Conservation (phyloP, 53 echinoderm and acorn worm species). For the Zoroaster sp. region DNA sequence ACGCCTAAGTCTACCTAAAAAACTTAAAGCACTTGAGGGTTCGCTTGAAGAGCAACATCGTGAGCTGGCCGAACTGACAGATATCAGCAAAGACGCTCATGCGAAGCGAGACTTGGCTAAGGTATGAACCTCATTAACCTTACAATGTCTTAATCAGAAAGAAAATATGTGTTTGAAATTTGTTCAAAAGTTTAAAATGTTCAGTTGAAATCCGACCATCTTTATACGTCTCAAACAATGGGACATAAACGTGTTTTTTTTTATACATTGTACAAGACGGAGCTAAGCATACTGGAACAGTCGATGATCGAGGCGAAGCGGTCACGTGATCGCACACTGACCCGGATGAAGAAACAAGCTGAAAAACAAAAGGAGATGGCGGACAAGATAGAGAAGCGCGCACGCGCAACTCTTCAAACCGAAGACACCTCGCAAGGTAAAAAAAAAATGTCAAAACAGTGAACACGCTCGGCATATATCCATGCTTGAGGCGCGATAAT, state of each 20-base stretch:
- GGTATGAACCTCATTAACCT: conserved; percentile 44
- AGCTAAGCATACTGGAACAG: conserved; percentile 83
- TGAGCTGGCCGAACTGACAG: conserved; percentile 79
- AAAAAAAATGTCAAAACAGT: background rate
- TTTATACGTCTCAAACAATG: no score
- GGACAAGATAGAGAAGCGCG: conserved; percentile 87
- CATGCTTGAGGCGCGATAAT: background rate
- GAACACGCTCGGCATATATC: background rate
- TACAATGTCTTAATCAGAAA: background rate
- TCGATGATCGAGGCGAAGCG: conserved; percentile 90
- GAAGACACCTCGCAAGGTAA: conserved; percentile 84
- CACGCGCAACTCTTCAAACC: conserved; percentile 80
- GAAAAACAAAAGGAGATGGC: conserved; percentile 97
- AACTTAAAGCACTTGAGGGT: conserved; percentile 75
- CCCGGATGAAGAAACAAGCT: conserved; percentile 95
- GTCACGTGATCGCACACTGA: conserved; percentile 86
- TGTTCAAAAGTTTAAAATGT: no score
- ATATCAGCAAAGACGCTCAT: conserved; percentile 93
- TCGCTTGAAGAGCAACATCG: conserved; percentile 82
- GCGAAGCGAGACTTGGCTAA: conserved; percentile 83
- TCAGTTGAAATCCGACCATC: no score
- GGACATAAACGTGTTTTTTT: no score
- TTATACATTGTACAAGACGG: conserved; percentile 63
- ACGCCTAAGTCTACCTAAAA: conserved; percentile 85
- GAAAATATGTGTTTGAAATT: no score